Evolutionary conservation across 2,113 vertebrate species (phyloP), one percentile per base, ranked within the genome.

Genomic region (Lophochroa leadbeateri): DNA sequence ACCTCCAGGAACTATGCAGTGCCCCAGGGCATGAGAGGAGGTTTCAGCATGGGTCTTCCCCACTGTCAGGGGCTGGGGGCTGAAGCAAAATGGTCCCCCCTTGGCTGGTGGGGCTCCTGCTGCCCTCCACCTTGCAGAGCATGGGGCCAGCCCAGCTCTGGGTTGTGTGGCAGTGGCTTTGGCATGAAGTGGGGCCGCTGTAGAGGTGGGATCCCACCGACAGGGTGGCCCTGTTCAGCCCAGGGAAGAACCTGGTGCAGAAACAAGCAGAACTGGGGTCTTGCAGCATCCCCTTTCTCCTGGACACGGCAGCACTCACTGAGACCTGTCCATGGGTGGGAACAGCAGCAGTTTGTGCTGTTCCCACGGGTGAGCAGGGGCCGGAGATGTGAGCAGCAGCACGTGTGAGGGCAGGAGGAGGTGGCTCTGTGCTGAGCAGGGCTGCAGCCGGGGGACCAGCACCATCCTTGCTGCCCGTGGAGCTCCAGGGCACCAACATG

Each of bases 371-470:
- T 13, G 47, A 31, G 47, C 70, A 64, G 78, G 75, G 67, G 41
- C 72, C 47, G 35, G 65, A 1, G 17, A 12, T 31, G 29, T 5
- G 69, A 89, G 60, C 7, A 31, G 44, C 47, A 90, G 52, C 89
- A 79, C 0, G 1, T 49, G 70, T 0, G 0, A 55, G 67, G 63
- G 61, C 58, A 55, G 67, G 74, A 57, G 55, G 61, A 68, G 63
- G n/a, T 2, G 1, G 8, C 41, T 68, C 33, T 11, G 57, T 33
- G 47, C 47, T 21, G n/a, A 50, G 50, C 39, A 13, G 43, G 14
- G 43, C 43, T 85, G 67, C 44, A 8, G 6, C 50, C 0, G 0
- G 5, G 3, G 31, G 13, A 52, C 0, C 0, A n/a, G 82, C 44
- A 60, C 10, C 3, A 6, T 27, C n/a, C n/a, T 6, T 28, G n/a